Evolutionary conservation across 1,140 invertebrate genomes (phyloP), one percentile per base, ranked within the genome.

Genomic region (Dufourea novaeangliae): DNA sequence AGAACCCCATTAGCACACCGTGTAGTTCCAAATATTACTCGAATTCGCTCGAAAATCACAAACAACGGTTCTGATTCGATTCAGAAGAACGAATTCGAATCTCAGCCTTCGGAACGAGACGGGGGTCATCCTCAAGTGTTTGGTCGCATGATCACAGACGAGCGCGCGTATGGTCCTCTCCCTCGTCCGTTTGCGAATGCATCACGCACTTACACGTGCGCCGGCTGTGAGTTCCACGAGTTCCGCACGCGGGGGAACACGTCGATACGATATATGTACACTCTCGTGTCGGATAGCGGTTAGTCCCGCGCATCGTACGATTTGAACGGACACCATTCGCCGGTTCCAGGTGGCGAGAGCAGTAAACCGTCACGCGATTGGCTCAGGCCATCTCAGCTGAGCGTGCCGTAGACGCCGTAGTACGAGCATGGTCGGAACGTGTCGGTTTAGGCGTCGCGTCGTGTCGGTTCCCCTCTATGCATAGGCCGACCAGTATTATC

Each of bases 321-420:
- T 73, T 57, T 46, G 52, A 22, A 39, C 25, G 37, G 10, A 56
- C 41, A 57, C 79, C 71, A 88, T 87, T 88, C 85, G 88, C 71
- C 72, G 66, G 80, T 82, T 86, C 78, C 78, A 86, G 85, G 90
- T 92, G 91, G 90, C 89, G 90, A 90, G 90, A 92, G 89, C 75
- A 71, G 82, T 62, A 79, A 50, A 80, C 61, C 71, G 87, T 71
- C 63, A 74, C 80, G 71, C 63, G 79, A 92, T 92, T 92, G 91
- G 91, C 83, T 84, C 72, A 74, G 39, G 37, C 69, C 66, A 67
- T 82, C 88, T 92, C 90, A 85, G 89, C 91, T 90, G 91, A 92
- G 88, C n/a, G n/a, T n/a, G n/a, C n/a, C n/a, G n/a, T n/a, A n/a
- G n/a, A n/a, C n/a, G n/a, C 74, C 71, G 56, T 74, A 44, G 46